Conservation (phyloP, 2,888 invertebrate species). For the Lasioglossum marginatum region DNA sequence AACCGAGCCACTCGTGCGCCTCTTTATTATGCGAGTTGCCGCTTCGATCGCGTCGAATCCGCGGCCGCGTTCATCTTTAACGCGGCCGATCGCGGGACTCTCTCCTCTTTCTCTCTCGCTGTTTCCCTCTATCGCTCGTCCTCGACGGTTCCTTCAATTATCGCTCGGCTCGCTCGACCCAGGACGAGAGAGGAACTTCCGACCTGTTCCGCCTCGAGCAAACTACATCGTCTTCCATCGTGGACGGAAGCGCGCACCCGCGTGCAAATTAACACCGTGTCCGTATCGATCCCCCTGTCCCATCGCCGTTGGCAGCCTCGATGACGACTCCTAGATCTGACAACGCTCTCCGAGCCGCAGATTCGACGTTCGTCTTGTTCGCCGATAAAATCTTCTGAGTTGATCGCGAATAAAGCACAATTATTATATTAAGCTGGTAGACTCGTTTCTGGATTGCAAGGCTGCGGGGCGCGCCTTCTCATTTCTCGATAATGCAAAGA, state of each 20-base stretch:
- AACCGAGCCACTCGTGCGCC: slow-evolving; percentile 4
- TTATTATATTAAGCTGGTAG: too few species aligned
- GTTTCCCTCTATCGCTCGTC: background rate
- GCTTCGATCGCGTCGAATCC: slow-evolving; percentile 21
- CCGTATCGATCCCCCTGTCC: background rate
- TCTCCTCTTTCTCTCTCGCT: background rate
- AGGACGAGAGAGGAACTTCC: background rate
- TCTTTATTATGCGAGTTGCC: slow-evolving; percentile 32
- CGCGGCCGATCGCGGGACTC: slow-evolving; percentile 4
- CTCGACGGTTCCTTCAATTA: slow-evolving; percentile 5
- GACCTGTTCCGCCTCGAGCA: background rate
- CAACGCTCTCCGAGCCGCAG: background rate
- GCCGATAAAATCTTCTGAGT: background rate
- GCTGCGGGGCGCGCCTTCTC: too few species aligned
- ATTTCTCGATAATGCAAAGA: too few species aligned
- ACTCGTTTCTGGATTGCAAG: too few species aligned
- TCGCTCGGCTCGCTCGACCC: background rate
- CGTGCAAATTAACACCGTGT: slow-evolving; percentile 15
- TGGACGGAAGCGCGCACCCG: slow-evolving; percentile 11
- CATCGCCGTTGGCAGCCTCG: background rate
- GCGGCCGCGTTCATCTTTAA: slow-evolving; percentile 2
- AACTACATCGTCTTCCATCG: background rate
- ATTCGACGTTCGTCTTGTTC: background rate
- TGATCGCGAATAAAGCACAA: background rate
- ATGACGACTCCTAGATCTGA: slow-evolving; percentile 1